Evolutionary conservation across 2,797 vertebrate genomes (phyloP).

Genomic region (Bucorvus abyssinicus): DNA sequence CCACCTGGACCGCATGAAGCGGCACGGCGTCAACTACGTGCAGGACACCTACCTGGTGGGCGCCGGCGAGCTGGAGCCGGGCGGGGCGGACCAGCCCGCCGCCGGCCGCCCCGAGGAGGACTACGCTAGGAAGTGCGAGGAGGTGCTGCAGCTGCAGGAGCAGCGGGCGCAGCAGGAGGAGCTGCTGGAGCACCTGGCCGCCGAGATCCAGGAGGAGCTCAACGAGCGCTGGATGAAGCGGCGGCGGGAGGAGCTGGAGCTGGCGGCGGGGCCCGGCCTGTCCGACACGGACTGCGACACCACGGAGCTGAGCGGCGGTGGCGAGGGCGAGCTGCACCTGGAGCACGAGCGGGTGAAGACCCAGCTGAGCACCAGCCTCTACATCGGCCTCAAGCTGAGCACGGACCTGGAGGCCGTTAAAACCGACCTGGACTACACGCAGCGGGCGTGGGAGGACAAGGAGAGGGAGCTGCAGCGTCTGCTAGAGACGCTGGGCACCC

Average conservation of each 20-base stretch:
- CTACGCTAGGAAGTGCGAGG: conserved; percentile 84
- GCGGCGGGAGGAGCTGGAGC: conserved; percentile 80
- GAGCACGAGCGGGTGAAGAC: conserved; percentile 89
- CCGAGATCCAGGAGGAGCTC: conserved; percentile 92
- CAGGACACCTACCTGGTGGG: conserved; percentile 95
- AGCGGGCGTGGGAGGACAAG: conserved; percentile 83
- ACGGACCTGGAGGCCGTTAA: conserved; percentile 87
- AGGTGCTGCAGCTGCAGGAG: conserved; percentile 87
- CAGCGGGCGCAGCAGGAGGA: conserved; percentile 87
- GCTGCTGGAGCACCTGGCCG: conserved; percentile 86
- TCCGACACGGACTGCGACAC: conserved; percentile 63
- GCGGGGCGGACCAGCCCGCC: conserved; percentile 74
- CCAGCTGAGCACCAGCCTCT: conserved; percentile 92
- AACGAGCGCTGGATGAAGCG: conserved; percentile 92
- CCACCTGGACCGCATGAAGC: conserved; percentile 89
- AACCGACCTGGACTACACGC: conserved; percentile 84
- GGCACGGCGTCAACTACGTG: conserved; percentile 94
- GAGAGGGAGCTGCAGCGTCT: conserved; percentile 86
- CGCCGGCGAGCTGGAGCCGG: conserved; percentile 50
- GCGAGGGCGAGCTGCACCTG: conserved; percentile 73
- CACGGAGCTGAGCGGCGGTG: conserved; percentile 62
- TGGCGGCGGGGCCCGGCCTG: conserved; percentile 41
- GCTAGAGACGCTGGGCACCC: conserved; percentile 79
- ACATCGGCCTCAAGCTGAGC: conserved; percentile 90
- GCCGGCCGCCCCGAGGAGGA: conserved; percentile 77